Conservation (phyloP, 2,888 invertebrate species). For the Hirtodrosophila trivittata region DNA sequence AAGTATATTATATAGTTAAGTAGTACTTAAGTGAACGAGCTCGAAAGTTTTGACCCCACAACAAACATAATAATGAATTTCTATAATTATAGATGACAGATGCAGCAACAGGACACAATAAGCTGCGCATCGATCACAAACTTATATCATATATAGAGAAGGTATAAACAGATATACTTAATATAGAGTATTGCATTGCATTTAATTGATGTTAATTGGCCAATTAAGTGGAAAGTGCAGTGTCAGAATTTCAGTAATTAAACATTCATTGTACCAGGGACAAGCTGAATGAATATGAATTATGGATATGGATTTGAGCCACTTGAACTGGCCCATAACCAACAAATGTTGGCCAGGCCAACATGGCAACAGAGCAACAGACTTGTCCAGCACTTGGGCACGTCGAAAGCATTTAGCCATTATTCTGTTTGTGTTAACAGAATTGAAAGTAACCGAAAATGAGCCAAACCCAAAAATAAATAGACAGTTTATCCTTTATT, state of each 20-base stretch:
- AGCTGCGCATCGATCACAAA: too few relatives aligned
- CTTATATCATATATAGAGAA: background rate
- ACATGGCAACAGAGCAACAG: background rate
- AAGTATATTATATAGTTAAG: too few relatives aligned
- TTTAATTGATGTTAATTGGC: conserved; percentile 44
- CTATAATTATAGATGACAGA: too few relatives aligned
- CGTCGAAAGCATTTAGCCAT: conserved; percentile 25
- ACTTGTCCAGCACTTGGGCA: conserved; percentile 11
- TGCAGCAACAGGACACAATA: background rate
- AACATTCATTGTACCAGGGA: background rate
- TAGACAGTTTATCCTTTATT: conserved; percentile 44
- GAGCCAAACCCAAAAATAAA: conserved; percentile 13
- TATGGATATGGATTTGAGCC: background rate
- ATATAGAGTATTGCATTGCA: conserved; percentile 11
- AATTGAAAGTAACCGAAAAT: conserved; percentile 9
- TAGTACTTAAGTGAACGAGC: too few relatives aligned
- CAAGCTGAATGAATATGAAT: conserved; percentile 3
- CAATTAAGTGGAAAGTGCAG: conserved; percentile 40
- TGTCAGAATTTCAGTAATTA: conserved; percentile 27
- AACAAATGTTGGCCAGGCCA: background rate
- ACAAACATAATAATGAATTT: too few relatives aligned
- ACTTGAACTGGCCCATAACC: background rate
- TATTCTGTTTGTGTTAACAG: conserved; percentile 14
- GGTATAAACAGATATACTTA: too few relatives aligned
- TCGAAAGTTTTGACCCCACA: too few relatives aligned